A percentile compares a stretch with the other conserved stretches of the same genome.
phyloP scores from a whole-genome alignment of 2,888 invertebrate species.

The Priocnemis perturbator region DNA sequence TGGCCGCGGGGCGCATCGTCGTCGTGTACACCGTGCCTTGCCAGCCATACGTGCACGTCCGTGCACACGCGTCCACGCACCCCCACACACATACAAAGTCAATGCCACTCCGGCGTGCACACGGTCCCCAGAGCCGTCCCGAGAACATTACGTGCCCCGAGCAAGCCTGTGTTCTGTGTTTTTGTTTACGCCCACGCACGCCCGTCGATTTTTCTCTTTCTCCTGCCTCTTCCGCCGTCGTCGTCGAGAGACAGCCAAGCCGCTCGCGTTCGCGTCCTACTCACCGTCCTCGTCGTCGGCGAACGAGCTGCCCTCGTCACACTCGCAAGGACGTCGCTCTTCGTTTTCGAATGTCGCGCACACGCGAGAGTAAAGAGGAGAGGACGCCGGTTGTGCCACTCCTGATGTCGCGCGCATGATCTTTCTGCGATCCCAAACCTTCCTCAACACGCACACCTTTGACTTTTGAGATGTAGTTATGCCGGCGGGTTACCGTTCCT shows the following conservation, averaged over 20 bases:
- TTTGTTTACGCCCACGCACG: conserved; percentile 44
- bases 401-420: conserved; percentile 1
- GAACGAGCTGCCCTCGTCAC: too few relatives aligned
- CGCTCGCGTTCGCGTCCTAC: not conserved
- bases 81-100: conserved; percentile 38
- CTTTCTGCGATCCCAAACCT: conserved; percentile 15
- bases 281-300: not conserved
- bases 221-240: conserved; percentile 26
- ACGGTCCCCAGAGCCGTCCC: conserved; percentile 39
- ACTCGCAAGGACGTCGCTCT: too few relatives aligned
- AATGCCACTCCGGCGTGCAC: conserved; percentile 32
- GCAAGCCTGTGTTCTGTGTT: conserved; percentile 42
- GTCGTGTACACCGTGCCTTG: conserved; percentile 5
- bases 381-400: conserved; percentile 6
- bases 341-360: not conserved
- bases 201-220: conserved; percentile 35
- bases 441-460: conserved; percentile 17
- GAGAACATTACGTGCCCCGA: conserved; percentile 47
- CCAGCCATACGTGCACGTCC: conserved; percentile 1
- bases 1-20: conserved; percentile 56
- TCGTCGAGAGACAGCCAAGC: not conserved
- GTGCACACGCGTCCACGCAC: conserved; percentile 13
- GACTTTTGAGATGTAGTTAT: conserved; percentile 15
- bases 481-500: not conserved
- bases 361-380: not conserved